Evolutionary conservation across 2,113 vertebrate genomes (phyloP).

Genomic region (Gallinago paraguaiae): DNA sequence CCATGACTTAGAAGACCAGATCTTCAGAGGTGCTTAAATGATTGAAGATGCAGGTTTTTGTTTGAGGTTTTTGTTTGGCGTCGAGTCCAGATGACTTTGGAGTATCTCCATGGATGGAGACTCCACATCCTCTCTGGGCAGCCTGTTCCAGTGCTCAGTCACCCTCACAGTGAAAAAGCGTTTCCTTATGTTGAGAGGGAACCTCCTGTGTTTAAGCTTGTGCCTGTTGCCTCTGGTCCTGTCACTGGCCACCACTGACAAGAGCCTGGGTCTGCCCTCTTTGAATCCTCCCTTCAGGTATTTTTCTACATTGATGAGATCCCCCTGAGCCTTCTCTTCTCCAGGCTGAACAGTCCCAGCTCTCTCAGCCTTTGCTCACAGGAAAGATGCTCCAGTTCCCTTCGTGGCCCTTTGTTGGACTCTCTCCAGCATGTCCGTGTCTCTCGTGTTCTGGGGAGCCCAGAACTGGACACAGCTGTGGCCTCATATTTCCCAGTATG

Average conservation of each 20-base stretch:
- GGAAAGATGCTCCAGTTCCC: too few species aligned
- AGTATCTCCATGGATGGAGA: background rate
- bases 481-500: background rate
- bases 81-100: background rate
- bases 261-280: background rate
- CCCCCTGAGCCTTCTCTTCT: background rate
- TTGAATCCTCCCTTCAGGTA: background rate
- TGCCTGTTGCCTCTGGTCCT: fast-evolving
- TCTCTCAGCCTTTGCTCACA: background rate
- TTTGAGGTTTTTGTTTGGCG: background rate
- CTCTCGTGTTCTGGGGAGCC: background rate
- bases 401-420: background rate
- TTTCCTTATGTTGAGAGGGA: background rate
- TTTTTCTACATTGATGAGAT: background rate
- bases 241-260: background rate
- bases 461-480: background rate
- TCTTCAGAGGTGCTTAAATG: background rate
- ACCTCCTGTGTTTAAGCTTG: background rate
- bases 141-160: background rate
- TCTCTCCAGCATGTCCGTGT: background rate
- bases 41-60: background rate
- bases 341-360: background rate
- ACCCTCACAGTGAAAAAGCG: background rate
- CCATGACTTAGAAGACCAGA: background rate
- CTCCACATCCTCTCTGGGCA: background rate